Conservation (phyloP, 2,888 invertebrate species). For the Germaria angustata region DNA sequence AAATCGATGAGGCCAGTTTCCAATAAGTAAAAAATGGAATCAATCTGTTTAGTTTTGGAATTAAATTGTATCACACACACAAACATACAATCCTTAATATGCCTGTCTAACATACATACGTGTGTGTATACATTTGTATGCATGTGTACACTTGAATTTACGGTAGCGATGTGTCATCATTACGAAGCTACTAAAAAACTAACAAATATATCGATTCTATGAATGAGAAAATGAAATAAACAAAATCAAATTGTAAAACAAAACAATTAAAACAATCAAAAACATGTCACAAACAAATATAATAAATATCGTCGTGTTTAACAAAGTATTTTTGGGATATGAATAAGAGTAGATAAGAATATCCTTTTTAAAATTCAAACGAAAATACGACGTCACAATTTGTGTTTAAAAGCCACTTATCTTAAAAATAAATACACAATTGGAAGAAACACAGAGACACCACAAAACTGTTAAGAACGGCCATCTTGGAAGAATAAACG, state of each 20-base stretch:
- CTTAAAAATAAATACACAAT: constrained; percentile 43
- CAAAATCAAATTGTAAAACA: constrained; percentile 10
- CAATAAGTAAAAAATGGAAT: too few relatives aligned
- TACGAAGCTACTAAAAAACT: constrained; percentile 28
- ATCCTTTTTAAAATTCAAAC: neutral
- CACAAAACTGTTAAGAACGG: constrained; percentile 77
- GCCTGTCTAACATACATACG: neutral
- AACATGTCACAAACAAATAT: neutral
- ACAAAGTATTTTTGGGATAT: neutral
- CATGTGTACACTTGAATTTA: constrained; percentile 45
- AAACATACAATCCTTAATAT: too few relatives aligned
- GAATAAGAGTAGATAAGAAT: neutral
- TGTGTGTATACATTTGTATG: neutral
- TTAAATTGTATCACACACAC: too few relatives aligned
- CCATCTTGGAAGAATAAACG: constrained; percentile 77
- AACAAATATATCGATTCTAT: constrained; percentile 43
- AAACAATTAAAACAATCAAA: constrained; percentile 13
- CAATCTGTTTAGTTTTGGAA: too few relatives aligned
- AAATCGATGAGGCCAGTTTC: too few relatives aligned
- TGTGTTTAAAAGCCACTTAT: constrained; percentile 29
- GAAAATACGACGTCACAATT: constrained; percentile 11
- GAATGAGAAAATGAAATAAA: constrained; percentile 51
- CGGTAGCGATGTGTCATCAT: constrained; percentile 65
- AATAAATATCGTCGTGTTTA: neutral
- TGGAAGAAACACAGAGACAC: constrained; percentile 68